Conservation (phyloP, 2,797 vertebrate species). For the Helostoma temminkii region DNA sequence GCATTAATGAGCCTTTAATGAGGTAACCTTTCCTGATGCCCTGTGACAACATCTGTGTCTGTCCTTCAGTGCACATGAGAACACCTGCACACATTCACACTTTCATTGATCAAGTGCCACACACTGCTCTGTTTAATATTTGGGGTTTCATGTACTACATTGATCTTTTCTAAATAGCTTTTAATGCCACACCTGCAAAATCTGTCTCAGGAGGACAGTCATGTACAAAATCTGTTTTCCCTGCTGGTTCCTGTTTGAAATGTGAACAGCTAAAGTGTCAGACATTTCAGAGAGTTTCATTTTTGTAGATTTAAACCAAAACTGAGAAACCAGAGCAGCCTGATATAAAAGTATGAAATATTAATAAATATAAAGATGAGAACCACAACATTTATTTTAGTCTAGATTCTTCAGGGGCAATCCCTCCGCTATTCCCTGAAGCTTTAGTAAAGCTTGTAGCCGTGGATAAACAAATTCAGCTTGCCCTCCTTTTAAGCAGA, state of each 20-base stretch:
- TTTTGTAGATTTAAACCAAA: conserved; percentile 24
- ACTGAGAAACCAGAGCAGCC: conserved; percentile 32
- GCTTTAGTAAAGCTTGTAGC: conserved; percentile 24
- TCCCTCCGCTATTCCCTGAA: conserved; percentile 21
- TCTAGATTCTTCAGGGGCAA: conserved; percentile 34
- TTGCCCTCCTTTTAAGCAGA: conserved; percentile 11
- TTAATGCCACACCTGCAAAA: conserved; percentile 7
- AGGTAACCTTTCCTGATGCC: neutral
- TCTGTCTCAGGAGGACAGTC: conserved; percentile 9
- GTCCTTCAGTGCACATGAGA: conserved; percentile 3
- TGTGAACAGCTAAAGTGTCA: conserved; percentile 12
- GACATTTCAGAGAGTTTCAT: neutral
- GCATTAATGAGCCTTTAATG: neutral
- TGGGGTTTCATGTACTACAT: conserved; percentile 15
- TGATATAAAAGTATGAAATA: conserved; percentile 49
- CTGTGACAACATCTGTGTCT: conserved; percentile 1
- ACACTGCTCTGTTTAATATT: conserved; percentile 6
- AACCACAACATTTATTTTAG: conserved; percentile 42
- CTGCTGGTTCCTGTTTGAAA: conserved; percentile 6
- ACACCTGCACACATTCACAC: neutral
- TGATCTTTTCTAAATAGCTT: conserved; percentile 20
- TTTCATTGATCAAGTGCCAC: neutral
- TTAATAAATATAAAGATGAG: conserved; percentile 44
- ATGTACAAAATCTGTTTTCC: neutral
- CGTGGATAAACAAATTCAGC: conserved; percentile 33